Base-by-base conservation (phyloP, 1,140 invertebrate genomes). In the Drosophila rhopaloa region DNA sequence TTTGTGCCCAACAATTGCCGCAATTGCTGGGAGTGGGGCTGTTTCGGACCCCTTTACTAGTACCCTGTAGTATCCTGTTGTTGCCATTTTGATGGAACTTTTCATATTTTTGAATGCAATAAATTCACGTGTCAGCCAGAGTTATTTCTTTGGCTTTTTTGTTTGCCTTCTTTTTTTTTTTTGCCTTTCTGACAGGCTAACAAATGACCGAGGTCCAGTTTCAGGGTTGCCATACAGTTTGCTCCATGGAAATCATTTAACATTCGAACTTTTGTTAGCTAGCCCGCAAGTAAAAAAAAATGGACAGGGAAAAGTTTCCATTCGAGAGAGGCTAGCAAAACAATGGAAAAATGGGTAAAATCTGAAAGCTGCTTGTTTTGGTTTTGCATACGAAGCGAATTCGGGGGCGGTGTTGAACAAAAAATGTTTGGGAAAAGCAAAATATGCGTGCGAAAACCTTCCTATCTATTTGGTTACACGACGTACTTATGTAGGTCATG, bases 1-100 rank as follows among this genome's bases (percentile, higher is more conserved):
- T 89, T 46, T 47, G 80, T 72, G 57, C 37, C 57, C 50, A 80
- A 88, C 54, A 74, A 37, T 1, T 88, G 76, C 68, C 54, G 46
- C 27, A 55, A 78, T 59, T 88, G 84, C 73, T 78, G 40, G 43
- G 83, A 88, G 55, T 84, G 76, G 67, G 80, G 84, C 55, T 65
- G 68, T 50, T 89, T 65, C n/a, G 83, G 84, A 11, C 83, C 83
- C 7, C 63, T 65, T 27, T 89, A 89, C 57, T 88, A 86, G 66
- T 51, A 35, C 48, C 47, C 27, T 32, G 47, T 50, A 32, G 13
- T 50, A 14, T 13, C 27, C 48, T 51, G 48, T 68, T 75, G 72
- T 75, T 56, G 46, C 47, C 41, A 55, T 60, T 72, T 65, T 66
- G 46, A 58, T 70, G 47, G 40, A 82, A 59, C 53, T 60, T 65